phyloP scores from a whole-genome alignment of 2,888 invertebrate genomes.

The Cybosia mesomella region DNA sequence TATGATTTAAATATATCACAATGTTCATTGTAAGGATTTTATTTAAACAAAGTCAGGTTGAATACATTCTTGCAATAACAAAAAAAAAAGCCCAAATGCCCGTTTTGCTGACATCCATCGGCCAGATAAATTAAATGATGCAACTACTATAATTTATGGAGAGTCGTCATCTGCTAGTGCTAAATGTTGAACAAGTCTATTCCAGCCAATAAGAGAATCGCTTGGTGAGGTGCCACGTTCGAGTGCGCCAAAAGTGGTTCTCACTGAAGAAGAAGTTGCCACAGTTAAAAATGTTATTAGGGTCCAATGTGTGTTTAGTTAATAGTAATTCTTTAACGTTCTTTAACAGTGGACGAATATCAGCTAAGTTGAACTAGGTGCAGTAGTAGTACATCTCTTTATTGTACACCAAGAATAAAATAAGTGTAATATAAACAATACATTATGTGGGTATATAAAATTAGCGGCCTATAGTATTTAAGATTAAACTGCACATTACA shows the following conservation, averaged over 20 bases:
- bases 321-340: too few species aligned
- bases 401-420: too few species aligned
- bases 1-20: background rate
- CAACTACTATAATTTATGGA: constrained; percentile 3
- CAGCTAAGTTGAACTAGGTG: too few species aligned
- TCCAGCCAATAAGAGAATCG: constrained; percentile 4
- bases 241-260: background rate
- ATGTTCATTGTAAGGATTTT: background rate
- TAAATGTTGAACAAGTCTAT: constrained; percentile 14
- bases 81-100: background rate
- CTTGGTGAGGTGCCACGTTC: background rate
- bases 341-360: too few species aligned
- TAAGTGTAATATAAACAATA: too few species aligned
- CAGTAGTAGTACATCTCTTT: too few species aligned
- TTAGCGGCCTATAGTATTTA: too few species aligned
- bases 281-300: background rate
- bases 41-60: too few species aligned
- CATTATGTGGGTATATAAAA: too few species aligned
- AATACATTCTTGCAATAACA: too few species aligned
- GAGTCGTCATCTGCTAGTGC: constrained; percentile 12
- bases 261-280: constrained; percentile 8
- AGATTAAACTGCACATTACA: too few species aligned
- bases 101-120: background rate
- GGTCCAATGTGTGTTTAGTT: too few species aligned
- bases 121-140: background rate